A percentile compares a stretch with the other conserved stretches of the same genome.
These are phyloP conservation scores for Lithophane semibrunnea DNA, from an alignment of 2,888 invertebrate species.

Conservation along the genomic window DNA sequence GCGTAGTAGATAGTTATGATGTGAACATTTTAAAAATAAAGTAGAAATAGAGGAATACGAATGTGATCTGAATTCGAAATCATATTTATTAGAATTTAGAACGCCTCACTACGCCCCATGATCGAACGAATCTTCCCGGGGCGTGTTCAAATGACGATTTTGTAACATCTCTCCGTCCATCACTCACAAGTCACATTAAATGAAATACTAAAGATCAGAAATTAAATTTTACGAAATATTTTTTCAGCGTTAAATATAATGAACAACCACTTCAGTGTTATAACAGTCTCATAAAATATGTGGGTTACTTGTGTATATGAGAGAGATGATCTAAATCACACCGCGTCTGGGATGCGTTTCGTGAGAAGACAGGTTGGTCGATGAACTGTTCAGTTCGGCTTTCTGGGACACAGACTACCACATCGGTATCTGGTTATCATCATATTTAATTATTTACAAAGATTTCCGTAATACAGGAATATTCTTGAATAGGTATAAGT, in stretches of 20 bases:
- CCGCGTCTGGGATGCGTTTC: conserved; percentile 58
- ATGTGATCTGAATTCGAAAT: conserved; percentile 33
- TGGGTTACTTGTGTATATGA: conserved; percentile 57
- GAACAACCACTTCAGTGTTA: conserved; percentile 48
- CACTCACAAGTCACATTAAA: conserved; percentile 48
- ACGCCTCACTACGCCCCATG: conserved; percentile 18
- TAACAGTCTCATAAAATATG: conserved; percentile 57
- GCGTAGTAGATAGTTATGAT: too few species aligned
- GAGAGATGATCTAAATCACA: conserved; percentile 53
- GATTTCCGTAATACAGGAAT: conserved; percentile 50
- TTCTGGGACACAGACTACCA: conserved; percentile 59
- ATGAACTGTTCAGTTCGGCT: conserved; percentile 73
- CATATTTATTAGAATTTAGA: conserved; percentile 30
- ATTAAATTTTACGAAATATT: conserved; percentile 47
- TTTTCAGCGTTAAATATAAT: conserved; percentile 42
- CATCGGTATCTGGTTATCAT: conserved; percentile 64
- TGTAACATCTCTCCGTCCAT: conserved; percentile 44
- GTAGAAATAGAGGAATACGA: conserved; percentile 23
- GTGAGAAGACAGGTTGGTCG: conserved; percentile 68
- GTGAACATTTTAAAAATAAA: conserved; percentile 1
- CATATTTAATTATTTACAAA: conserved; percentile 58
- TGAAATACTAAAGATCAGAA: conserved; percentile 38
- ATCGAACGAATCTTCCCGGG: conserved; percentile 30
- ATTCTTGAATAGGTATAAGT: conserved; percentile 20
- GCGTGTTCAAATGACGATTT: conserved; percentile 29